Percentiles rank a stretch among this genome's conserved stretches.
phyloP scores from a whole-genome alignment of 2,113 vertebrate genomes.

The Rhizomys pruinosus region DNA sequence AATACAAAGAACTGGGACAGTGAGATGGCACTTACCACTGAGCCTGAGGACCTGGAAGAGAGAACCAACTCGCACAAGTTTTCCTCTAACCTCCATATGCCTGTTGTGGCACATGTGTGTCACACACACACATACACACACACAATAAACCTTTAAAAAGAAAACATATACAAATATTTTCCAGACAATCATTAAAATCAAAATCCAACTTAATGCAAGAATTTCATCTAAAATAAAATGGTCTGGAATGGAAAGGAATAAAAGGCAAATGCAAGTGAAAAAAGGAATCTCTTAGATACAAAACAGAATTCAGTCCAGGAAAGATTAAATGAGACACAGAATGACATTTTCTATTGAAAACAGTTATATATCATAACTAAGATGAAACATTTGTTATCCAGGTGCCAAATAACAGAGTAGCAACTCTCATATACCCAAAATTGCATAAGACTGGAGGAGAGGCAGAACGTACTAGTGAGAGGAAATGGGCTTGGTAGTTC shows the following conservation, averaged over 20 bases:
- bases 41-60: too few species aligned
- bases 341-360: background rate
- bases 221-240: background rate
- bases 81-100: too few species aligned
- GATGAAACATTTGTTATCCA: background rate
- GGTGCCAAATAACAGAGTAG: background rate
- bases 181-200: background rate
- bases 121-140: background rate
- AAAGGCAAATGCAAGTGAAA: background rate
- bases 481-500: background rate
- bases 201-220: background rate
- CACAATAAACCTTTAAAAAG: background rate
- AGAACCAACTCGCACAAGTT: too few species aligned
- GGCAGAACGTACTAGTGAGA: background rate
- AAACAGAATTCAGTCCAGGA: background rate
- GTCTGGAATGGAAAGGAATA: background rate
- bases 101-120: too few species aligned
- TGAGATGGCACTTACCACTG: too few species aligned
- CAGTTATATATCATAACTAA: background rate
- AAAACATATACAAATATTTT: background rate
- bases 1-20: too few species aligned
- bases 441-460: background rate
- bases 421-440: background rate
- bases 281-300: background rate
- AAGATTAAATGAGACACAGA: background rate